These are phyloP conservation scores for Hirtodrosophila trivittata DNA, from an alignment of 2,888 invertebrate species.

Conservation along the genomic window DNA sequence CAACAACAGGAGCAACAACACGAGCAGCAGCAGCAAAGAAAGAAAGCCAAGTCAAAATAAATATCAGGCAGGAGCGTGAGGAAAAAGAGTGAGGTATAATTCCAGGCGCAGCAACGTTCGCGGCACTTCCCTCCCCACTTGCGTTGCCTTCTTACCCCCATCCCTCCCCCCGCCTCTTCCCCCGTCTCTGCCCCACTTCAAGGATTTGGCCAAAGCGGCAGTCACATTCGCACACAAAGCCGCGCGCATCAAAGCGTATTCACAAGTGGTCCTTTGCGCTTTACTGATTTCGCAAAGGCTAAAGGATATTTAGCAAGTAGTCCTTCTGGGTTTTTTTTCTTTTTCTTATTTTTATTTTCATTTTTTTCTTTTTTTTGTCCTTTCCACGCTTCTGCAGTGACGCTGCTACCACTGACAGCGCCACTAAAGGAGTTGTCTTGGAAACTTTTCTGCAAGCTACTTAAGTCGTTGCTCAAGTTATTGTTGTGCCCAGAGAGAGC, in stretches of 20 bases:
- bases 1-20: conserved; percentile 31
- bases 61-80: conserved; percentile 50
- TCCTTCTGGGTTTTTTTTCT: conserved; percentile 62
- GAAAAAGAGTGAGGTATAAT: conserved; percentile 34
- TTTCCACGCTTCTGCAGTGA: conserved; percentile 10
- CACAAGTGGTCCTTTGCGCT: conserved; percentile 82
- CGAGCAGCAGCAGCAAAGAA: conserved; percentile 32
- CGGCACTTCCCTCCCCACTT: background rate
- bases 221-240: conserved; percentile 69
- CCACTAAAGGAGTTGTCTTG: conserved; percentile 80
- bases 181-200: conserved; percentile 1
- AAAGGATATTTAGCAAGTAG: conserved; percentile 75
- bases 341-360: conserved; percentile 31
- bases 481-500: conserved; percentile 48
- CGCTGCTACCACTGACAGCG: conserved; percentile 32
- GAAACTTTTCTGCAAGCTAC: conserved; percentile 78
- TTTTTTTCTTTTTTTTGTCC: conserved; percentile 35
- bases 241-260: conserved; percentile 80
- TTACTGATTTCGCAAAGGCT: conserved; percentile 78
- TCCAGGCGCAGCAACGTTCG: conserved; percentile 31
- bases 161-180: background rate
- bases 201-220: conserved; percentile 36
- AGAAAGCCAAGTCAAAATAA: conserved; percentile 64
- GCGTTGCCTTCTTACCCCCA: background rate
- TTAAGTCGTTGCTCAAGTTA: conserved; percentile 71